Evolutionary conservation across 2,888 invertebrate species (phyloP).

Genomic region (Drosophila nr. perissopoda): DNA sequence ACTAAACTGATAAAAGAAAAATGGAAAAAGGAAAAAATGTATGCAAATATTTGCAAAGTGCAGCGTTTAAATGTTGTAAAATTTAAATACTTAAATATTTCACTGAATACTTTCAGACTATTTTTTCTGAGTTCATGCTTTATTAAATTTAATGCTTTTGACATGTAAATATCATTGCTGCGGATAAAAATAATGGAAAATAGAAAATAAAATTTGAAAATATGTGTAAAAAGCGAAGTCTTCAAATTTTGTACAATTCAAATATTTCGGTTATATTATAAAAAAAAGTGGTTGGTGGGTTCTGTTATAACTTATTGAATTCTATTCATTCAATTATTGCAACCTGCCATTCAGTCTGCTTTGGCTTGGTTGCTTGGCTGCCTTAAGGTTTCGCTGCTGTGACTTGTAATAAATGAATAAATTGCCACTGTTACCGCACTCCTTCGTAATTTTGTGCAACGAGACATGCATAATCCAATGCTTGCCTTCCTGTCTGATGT

Average conservation of each 20-base stretch:
- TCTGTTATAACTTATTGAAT: neutral
- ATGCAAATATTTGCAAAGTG: neutral
- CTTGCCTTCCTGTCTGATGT: constrained; percentile 12
- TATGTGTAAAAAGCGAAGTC: neutral
- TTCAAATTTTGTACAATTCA: neutral
- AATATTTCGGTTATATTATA: neutral
- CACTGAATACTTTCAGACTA: neutral
- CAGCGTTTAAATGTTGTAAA: neutral
- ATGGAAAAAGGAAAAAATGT: neutral
- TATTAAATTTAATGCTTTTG: constrained; percentile 9
- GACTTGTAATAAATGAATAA: constrained; percentile 52
- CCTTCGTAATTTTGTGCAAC: constrained; percentile 41
- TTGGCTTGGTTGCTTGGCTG: neutral
- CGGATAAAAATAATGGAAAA: neutral
- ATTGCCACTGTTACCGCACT: constrained; percentile 46
- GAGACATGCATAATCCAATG: constrained; percentile 72
- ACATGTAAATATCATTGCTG: constrained; percentile 16
- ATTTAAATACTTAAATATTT: constrained; percentile 1
- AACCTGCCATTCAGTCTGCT: constrained; percentile 5
- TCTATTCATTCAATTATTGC: constrained; percentile 9
- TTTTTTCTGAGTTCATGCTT: neutral
- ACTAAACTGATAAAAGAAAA: constrained; percentile 5
- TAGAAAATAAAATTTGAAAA: neutral
- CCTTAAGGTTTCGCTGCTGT: neutral
- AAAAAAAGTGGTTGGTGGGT: neutral